phyloP scores from a whole-genome alignment of 2,888 invertebrate genomes.

The Nineta flava region DNA sequence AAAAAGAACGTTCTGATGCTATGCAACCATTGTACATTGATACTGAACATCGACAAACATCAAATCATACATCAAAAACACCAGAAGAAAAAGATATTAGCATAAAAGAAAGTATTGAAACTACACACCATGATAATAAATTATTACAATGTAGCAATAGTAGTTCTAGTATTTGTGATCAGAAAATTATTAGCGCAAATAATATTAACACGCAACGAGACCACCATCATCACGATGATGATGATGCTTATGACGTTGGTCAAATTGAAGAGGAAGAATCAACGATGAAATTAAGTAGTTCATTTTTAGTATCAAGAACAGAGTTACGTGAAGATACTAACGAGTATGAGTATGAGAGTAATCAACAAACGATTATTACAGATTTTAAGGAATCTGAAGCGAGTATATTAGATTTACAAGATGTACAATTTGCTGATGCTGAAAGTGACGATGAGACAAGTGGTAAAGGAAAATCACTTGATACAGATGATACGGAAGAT shows the following conservation, averaged over 20 bases:
- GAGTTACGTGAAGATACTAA: slow-evolving; percentile 5
- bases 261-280: slow-evolving; percentile 9
- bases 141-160: neutral
- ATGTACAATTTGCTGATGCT: slow-evolving; percentile 39
- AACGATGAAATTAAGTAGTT: slow-evolving; percentile 12
- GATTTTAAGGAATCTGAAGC: slow-evolving; percentile 29
- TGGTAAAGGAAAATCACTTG: slow-evolving; percentile 19
- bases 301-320: slow-evolving; percentile 18
- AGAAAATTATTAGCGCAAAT: neutral
- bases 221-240: neutral
- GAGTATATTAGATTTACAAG: slow-evolving; percentile 36
- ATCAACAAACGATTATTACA: neutral
- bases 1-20: neutral
- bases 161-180: neutral
- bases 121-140: neutral
- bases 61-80: neutral
- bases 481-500: slow-evolving; percentile 17
- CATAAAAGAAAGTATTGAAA: no score
- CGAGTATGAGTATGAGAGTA: neutral
- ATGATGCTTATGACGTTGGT: slow-evolving; percentile 9
- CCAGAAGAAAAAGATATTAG: neutral
- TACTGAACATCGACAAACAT: slow-evolving; percentile 20
- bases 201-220: neutral
- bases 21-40: slow-evolving; percentile 12
- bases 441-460: slow-evolving; percentile 26